Conservation (phyloP, 1,140 invertebrate genomes). For the Notospermus geniculatus region DNA sequence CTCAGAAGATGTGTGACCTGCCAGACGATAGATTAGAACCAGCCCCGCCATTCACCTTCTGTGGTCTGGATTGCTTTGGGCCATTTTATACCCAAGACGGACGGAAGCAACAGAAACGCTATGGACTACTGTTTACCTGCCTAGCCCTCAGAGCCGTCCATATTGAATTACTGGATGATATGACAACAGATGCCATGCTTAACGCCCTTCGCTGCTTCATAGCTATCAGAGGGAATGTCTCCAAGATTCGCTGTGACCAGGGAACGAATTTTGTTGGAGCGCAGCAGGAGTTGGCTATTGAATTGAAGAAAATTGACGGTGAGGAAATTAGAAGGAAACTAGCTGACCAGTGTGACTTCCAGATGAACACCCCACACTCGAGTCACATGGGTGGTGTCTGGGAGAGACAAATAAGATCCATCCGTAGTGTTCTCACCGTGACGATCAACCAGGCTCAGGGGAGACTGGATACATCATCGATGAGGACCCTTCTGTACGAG, state of each 20-base stretch:
- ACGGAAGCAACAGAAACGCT: not conserved
- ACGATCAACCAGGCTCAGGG: not conserved
- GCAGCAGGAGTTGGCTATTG: not conserved
- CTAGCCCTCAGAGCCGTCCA: not conserved
- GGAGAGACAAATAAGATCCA: not conserved
- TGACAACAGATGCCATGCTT: slow-evolving; percentile 11
- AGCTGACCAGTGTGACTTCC: not conserved
- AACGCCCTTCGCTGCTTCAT: not conserved
- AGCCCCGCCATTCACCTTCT: not conserved
- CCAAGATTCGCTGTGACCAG: slow-evolving; percentile 20
- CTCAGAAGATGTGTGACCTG: not conserved
- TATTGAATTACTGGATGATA: not conserved
- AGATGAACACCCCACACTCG: too few species aligned
- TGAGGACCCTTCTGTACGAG: slow-evolving; percentile 12
- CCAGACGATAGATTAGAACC: not conserved
- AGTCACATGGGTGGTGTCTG: too few species aligned
- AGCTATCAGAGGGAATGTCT: too few species aligned
- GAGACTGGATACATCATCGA: not conserved
- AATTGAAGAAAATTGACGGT: not conserved
- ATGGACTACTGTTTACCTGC: not conserved
- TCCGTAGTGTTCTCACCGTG: not conserved
- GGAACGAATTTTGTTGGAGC: slow-evolving; percentile 14
- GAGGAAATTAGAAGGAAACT: not conserved
- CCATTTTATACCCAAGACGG: not conserved
- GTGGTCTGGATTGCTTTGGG: not conserved